Evolutionary conservation across 2,797 vertebrate genomes (phyloP).

Genomic region (Hippocampus kuda): DNA sequence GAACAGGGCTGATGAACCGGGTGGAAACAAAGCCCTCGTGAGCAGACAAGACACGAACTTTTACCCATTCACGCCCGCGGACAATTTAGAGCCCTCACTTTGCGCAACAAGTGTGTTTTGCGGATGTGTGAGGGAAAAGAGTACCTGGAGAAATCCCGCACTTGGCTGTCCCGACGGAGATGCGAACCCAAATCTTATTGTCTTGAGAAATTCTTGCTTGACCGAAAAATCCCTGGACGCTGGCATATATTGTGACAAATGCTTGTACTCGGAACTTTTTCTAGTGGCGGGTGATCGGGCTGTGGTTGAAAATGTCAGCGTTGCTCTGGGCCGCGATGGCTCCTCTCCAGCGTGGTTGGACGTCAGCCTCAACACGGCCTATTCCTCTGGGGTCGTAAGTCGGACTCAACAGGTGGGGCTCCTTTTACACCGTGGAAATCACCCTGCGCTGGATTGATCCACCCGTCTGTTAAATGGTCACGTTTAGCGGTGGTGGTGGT

Average conservation of each 20-base stretch:
- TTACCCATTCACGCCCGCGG: too few species aligned
- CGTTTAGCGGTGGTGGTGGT: too few species aligned
- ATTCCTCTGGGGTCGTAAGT: slow-evolving; percentile 29
- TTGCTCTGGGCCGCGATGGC: slow-evolving; percentile 30
- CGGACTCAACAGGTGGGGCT: slow-evolving; percentile 54
- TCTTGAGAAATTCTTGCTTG: background rate
- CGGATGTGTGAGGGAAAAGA: too few species aligned
- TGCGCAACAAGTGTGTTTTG: too few species aligned
- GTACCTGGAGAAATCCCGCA: too few species aligned
- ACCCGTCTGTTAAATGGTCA: background rate
- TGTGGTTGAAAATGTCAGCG: slow-evolving; percentile 18
- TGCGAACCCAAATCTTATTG: background rate
- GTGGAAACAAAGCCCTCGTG: too few species aligned
- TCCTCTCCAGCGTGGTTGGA: slow-evolving; percentile 38
- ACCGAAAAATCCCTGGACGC: background rate
- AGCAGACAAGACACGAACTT: too few species aligned
- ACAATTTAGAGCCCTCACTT: too few species aligned
- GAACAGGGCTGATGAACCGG: too few species aligned
- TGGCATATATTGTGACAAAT: background rate
- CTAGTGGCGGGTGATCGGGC: background rate
- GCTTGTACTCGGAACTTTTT: background rate
- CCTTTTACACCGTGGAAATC: slow-evolving; percentile 49
- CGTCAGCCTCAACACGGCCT: slow-evolving; percentile 39
- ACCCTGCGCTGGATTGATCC: slow-evolving; percentile 24
- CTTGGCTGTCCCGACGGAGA: too few species aligned